Conservation (phyloP, 2,888 invertebrate species). For the Synergus umbraculus region DNA sequence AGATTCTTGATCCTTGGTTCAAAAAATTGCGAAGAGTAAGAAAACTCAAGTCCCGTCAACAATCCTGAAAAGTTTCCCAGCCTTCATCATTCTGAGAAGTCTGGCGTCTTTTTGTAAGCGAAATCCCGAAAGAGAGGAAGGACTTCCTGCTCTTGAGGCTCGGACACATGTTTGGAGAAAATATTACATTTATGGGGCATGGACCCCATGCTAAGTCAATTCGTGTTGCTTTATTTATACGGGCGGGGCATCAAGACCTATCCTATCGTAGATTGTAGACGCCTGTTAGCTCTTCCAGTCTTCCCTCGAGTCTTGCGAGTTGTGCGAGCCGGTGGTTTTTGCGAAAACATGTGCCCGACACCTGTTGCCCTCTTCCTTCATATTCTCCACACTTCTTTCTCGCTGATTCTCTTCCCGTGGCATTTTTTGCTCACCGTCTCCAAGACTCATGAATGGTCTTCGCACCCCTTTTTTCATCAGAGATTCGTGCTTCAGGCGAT, state of each 20-base stretch:
- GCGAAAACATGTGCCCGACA: slow-evolving; percentile 63
- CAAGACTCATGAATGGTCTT: slow-evolving; percentile 45
- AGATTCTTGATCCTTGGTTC: background rate
- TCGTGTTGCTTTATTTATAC: slow-evolving; percentile 64
- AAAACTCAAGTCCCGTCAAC: background rate
- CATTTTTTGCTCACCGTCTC: slow-evolving; percentile 55
- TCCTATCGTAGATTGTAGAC: slow-evolving; percentile 41
- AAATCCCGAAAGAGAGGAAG: slow-evolving; percentile 41
- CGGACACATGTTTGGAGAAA: slow-evolving; percentile 55
- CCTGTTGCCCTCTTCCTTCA: slow-evolving; percentile 58
- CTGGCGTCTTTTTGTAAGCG: slow-evolving; percentile 8
- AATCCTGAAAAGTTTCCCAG: background rate
- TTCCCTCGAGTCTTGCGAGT: slow-evolving; percentile 34
- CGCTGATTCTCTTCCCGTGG: slow-evolving; percentile 47
- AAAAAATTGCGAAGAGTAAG: background rate
- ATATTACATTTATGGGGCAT: slow-evolving; percentile 62
- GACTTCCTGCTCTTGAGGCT: slow-evolving; percentile 51
- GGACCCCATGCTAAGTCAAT: slow-evolving; percentile 69
- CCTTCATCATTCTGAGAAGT: slow-evolving; percentile 16
- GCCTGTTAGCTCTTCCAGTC: slow-evolving; percentile 20
- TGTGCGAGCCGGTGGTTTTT: slow-evolving; percentile 47
- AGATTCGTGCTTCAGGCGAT: background rate
- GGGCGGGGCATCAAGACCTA: slow-evolving; percentile 35
- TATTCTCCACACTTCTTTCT: slow-evolving; percentile 34
- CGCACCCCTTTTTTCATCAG: slow-evolving; percentile 25